Evolutionary conservation across 2,797 vertebrate genomes (phyloP).

Genomic region (Momotus momota): DNA sequence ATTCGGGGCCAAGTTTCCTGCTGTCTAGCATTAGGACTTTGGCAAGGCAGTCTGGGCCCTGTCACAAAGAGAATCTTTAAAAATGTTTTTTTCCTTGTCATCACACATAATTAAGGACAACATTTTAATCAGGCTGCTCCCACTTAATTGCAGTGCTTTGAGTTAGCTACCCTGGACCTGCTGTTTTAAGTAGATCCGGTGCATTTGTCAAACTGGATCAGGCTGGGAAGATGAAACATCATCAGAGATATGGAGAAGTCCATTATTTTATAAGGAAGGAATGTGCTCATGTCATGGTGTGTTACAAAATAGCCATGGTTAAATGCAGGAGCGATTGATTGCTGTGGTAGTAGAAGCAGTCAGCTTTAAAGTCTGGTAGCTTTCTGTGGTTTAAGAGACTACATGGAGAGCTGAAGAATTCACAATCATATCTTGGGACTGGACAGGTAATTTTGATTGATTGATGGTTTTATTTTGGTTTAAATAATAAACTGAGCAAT

Average conservation of each 20-base stretch:
- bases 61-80: conserved; percentile 64
- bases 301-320: conserved; percentile 9
- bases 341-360: neutral
- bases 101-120: conserved; percentile 72
- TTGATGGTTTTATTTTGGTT: neutral
- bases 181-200: conserved; percentile 45
- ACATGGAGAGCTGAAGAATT: neutral
- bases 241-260: conserved; percentile 7
- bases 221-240: conserved; percentile 49
- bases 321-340: conserved; percentile 8
- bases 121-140: conserved; percentile 69
- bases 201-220: conserved; percentile 30
- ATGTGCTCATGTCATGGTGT: neutral
- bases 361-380: neutral
- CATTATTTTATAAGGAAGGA: conserved; percentile 41
- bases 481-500: neutral
- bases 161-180: conserved; percentile 4
- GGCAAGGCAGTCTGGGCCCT: conserved; percentile 49
- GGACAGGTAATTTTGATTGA: neutral
- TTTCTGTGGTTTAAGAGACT: conserved; percentile 29
- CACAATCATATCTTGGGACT: neutral
- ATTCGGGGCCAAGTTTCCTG: conserved; percentile 57
- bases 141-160: conserved; percentile 59
- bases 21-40: conserved; percentile 66
- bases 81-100: conserved; percentile 54